These are phyloP conservation scores for Watsonalla cultraria DNA, from an alignment of 2,888 invertebrate species.

Conservation along the genomic window DNA sequence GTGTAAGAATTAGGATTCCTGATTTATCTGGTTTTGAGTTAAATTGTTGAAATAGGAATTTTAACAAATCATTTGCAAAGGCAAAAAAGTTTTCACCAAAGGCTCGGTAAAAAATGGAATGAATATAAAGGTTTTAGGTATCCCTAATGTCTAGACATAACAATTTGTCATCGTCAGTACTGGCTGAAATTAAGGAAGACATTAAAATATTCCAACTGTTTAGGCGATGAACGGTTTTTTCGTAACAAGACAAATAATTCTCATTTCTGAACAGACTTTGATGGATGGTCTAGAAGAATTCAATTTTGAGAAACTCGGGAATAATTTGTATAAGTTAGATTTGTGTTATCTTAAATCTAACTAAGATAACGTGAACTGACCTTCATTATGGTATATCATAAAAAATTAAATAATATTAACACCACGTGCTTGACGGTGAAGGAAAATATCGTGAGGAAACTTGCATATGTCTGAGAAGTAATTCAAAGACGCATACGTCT, in stretches of 20 bases:
- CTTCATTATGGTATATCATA: too few relatives aligned
- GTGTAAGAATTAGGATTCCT: conserved; percentile 9
- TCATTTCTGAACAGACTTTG: conserved; percentile 46
- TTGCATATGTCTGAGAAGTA: too few relatives aligned
- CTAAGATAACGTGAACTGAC: conserved; percentile 8
- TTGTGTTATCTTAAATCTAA: conserved; percentile 25
- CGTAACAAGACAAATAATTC: conserved; percentile 40
- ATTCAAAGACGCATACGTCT: too few relatives aligned
- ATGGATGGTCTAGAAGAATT: conserved; percentile 58
- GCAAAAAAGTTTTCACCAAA: too few relatives aligned
- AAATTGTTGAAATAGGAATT: not conserved
- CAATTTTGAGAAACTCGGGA: conserved; percentile 40
- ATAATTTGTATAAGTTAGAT: conserved; percentile 22
- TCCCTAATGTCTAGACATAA: conserved; percentile 8
- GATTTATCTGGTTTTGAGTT: conserved; percentile 1
- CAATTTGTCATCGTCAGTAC: conserved; percentile 35
- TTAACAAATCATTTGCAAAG: too few relatives aligned
- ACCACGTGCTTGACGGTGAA: too few relatives aligned
- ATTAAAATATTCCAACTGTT: conserved; percentile 38
- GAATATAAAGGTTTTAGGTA: not conserved
- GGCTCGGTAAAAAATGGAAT: too few relatives aligned
- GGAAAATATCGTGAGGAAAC: too few relatives aligned
- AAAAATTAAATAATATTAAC: too few relatives aligned
- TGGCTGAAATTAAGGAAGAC: conserved; percentile 36
- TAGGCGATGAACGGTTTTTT: conserved; percentile 36